Evolutionary conservation across 2,797 vertebrate species (phyloP), one percentile per base, ranked within the genome.

Genomic region (Paedocypris micromegethes): DNA sequence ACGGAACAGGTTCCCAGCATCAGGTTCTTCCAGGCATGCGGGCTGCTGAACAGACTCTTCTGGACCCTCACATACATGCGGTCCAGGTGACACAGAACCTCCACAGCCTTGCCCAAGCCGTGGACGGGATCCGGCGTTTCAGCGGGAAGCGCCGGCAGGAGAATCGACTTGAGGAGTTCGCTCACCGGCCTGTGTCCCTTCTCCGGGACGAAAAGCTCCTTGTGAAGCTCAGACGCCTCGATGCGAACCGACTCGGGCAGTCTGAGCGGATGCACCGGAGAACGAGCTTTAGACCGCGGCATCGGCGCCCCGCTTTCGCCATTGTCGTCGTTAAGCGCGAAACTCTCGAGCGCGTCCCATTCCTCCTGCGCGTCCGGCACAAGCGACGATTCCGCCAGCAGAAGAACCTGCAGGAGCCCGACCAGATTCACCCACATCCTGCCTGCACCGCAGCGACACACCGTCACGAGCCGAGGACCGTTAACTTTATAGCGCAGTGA

Each of bases 1-100:
- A 86, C 81, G 3, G 23, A 3, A 61, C 88, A 89, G 0, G 42
- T 79, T 2, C 86, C 88, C 0, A 90, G 48, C 60, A 66, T 85
- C 37, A 90, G 68, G 5, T 73, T 3, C 3, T 71, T 78, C 46
- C 62, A 71, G 2, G 83, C 82, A 0, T 67, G 4, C 0, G 0
- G 23, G 6, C 45, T 64, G 0, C 39, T 67, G 40, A 89, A 87
- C 0, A 83, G 0, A 0, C 64, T 44, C 49, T 45, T 86, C 4
- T 3, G 71, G 44, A 87, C 23, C 57, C 80, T 75, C 2, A 87
- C 81, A 40, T 83, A 81, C 0, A 91, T 75, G 49, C 82, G 75
- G 50, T 88, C 84, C 55, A 85, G 0, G 9, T 82, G 80, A 58
- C 88, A 91, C 55, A 78, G 37, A 0, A 85, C 2, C 5, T 86